phyloP scores from a whole-genome alignment of 2,797 vertebrate species.

The Arctocebus calabarensis region DNA sequence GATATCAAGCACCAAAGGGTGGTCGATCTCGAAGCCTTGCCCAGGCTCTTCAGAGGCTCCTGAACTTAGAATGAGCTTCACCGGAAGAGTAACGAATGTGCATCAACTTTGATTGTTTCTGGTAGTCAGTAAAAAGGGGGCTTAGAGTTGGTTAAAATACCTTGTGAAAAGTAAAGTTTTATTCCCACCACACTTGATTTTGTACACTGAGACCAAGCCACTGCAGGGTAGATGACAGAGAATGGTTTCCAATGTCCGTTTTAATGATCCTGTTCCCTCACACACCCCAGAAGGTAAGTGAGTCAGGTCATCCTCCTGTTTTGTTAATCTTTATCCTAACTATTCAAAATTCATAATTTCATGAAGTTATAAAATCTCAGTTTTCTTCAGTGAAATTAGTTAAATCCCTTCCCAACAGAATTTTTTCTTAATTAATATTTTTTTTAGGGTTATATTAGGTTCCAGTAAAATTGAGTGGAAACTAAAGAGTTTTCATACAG shows the following conservation, averaged over 20 bases:
- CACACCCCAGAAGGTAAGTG: background rate
- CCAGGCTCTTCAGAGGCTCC: background rate
- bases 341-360: constrained; percentile 1
- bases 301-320: background rate
- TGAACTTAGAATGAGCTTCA: background rate
- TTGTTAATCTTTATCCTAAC: background rate
- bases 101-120: background rate
- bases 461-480: background rate
- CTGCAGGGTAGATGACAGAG: background rate
- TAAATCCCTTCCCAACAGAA: background rate
- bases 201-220: background rate
- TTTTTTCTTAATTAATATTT: background rate
- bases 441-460: background rate
- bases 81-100: background rate
- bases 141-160: background rate
- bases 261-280: background rate
- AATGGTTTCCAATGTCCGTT: constrained; percentile 4
- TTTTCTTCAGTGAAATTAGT: constrained; percentile 18
- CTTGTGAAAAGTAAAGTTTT: background rate
- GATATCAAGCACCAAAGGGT: background rate
- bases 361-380: constrained; percentile 16
- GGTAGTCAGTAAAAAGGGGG: background rate
- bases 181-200: background rate
- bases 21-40: background rate
- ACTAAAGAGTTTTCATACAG: background rate